Percentiles rank a stretch among this genome's conserved stretches.
These are phyloP conservation scores for Clavelina lepadiformis DNA, from an alignment of 23 tunicate genomes.

Conservation along the genomic window DNA sequence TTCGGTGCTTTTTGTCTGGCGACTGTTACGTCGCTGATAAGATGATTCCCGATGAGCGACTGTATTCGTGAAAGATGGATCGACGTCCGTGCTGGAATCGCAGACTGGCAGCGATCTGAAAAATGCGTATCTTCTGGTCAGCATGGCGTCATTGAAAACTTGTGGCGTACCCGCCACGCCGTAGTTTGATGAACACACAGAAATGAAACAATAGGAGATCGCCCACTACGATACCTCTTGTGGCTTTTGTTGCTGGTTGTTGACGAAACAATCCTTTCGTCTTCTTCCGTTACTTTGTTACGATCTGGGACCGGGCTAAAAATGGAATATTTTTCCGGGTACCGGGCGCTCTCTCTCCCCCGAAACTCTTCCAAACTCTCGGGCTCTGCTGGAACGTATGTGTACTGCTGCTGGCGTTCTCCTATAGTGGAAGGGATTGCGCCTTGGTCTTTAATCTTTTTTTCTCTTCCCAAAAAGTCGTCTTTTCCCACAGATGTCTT, in stretches of 20 bases:
- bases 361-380: not conserved
- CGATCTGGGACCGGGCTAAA: slow-evolving; percentile 7
- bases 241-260: slow-evolving; percentile 19
- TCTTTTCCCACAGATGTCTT: not conserved
- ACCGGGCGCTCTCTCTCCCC: not conserved
- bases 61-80: too few species aligned
- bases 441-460: not conserved
- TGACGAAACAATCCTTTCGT: slow-evolving; percentile 29
- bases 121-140: too few species aligned
- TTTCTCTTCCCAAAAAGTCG: not conserved
- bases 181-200: too few species aligned
- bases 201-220: too few species aligned
- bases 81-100: too few species aligned
- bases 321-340: not conserved
- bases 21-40: not conserved
- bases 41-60: too few species aligned
- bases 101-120: too few species aligned
- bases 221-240: too few species aligned
- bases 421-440: not conserved
- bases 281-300: not conserved
- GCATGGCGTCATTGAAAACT: too few species aligned
- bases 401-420: not conserved
- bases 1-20: slow-evolving; percentile 17
- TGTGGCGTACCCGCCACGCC: too few species aligned
- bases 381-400: not conserved